These are phyloP conservation scores for Linepithema humile DNA, from an alignment of 1,140 invertebrate species.

Conservation along the genomic window DNA sequence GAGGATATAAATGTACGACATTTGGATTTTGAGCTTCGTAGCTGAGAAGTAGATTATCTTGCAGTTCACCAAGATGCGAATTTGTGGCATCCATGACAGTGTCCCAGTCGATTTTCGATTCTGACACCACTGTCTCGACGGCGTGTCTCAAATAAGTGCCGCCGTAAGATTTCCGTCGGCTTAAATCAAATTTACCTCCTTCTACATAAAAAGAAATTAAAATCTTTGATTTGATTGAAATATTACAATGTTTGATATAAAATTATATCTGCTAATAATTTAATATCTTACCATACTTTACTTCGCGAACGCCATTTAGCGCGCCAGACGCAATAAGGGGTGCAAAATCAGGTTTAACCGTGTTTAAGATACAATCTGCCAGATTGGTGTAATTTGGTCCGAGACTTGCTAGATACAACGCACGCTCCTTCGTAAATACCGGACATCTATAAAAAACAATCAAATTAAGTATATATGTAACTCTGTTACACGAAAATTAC, in stretches of 20 bases:
- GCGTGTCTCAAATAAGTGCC: slow-evolving; percentile 77
- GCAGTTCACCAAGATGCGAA: slow-evolving; percentile 84
- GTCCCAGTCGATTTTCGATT: slow-evolving; percentile 83
- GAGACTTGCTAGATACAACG: slow-evolving; percentile 83
- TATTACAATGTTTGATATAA: slow-evolving; percentile 8
- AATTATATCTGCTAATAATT: not conserved
- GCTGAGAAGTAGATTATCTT: slow-evolving; percentile 86
- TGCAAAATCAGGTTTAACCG: slow-evolving; percentile 82
- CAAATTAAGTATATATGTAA: not conserved
- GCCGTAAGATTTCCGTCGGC: slow-evolving; percentile 78
- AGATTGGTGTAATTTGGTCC: slow-evolving; percentile 85
- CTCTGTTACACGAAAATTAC: slow-evolving; percentile 17
- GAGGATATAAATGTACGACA: slow-evolving; percentile 86
- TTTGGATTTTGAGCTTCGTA: slow-evolving; percentile 86
- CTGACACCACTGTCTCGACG: slow-evolving; percentile 77
- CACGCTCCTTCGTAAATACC: slow-evolving; percentile 83
- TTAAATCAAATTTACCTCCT: slow-evolving; percentile 78
- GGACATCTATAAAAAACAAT: slow-evolving; percentile 77
- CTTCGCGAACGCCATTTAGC: slow-evolving; percentile 79
- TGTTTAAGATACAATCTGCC: slow-evolving; percentile 83
- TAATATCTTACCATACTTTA: slow-evolving; percentile 77
- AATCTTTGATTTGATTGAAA: not conserved
- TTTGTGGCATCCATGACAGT: slow-evolving; percentile 80
- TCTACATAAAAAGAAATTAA: slow-evolving; percentile 64
- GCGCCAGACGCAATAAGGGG: slow-evolving; percentile 81